Base-by-base conservation (phyloP, 2,797 vertebrate genomes). In the Smutsia gigantea region DNA sequence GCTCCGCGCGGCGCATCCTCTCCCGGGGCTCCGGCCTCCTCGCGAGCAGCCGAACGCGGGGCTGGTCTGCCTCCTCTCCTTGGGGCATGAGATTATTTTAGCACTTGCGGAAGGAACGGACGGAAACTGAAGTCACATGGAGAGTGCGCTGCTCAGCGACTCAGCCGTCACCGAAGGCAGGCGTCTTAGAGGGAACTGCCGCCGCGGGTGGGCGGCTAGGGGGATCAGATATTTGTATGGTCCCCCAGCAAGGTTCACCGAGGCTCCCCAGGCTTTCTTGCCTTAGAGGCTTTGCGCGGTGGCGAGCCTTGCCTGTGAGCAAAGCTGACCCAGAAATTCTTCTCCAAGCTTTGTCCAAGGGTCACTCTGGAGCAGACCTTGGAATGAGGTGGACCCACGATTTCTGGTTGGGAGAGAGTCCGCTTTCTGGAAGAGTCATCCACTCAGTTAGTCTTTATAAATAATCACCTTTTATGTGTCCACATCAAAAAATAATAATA, bases 51-150 rank as follows among this genome's bases (percentile, higher is more conserved):
- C 68, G 10, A 68, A 5, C n/a, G 51, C 55, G 37, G 78, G n/a
- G 88, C 74, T 75, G 95, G 71, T 81, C 93, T 53, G 93, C 96
- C 94, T 90, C 57, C 89, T 93, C 74, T 79, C 55, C 4, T 96
- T n/a, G 51, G 97, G 97, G 98, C 97, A 95, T 98, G 97, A 95
- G 98, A 92, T 98, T 97, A 66, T 98, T 98, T 96, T 98, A 98
- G 98, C 94, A 95, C 98, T 98, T 98, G 98, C 98, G 99, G 99
- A 99, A 99, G 98, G 98, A 98, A 98, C 96, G 49, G 97, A 98
- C 99, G 98, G 98, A 99, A 99, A 96, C 98, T 98, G 98, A 97
- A 98, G 99, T 99, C 99, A 99, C 99, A 99, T 99, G 99, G 98
- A 99, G 96, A 95, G 95, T 95, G 27, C 93, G 96, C 92, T 82